Evolutionary conservation across 2,113 vertebrate species (phyloP).

Genomic region (Cyanistes caeruleus): DNA sequence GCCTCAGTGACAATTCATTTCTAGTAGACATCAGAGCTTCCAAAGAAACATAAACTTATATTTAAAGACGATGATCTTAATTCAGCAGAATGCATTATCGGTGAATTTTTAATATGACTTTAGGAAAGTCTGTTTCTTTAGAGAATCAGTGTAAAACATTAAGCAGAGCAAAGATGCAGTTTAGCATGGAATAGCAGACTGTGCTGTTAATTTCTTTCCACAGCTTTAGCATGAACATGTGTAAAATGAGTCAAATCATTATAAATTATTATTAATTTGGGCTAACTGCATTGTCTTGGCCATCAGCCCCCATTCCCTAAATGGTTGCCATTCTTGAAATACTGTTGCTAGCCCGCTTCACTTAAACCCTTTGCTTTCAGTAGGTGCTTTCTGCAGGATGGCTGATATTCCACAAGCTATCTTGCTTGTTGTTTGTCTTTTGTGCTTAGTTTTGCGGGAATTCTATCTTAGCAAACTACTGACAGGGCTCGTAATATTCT

Average conservation of each 20-base stretch:
- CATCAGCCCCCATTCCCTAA: background rate
- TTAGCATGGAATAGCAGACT: background rate
- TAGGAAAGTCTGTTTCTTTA: background rate
- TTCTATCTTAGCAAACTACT: background rate
- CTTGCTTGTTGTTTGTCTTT: background rate
- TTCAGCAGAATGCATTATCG: background rate
- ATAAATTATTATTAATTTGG: background rate
- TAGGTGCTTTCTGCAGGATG: background rate
- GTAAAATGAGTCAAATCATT: background rate
- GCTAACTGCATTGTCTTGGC: background rate
- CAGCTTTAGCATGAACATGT: fast-evolving
- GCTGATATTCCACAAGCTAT: background rate
- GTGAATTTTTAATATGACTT: background rate
- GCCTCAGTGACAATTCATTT: no score
- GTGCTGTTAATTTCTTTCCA: background rate
- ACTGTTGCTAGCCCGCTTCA: background rate
- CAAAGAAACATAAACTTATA: background rate
- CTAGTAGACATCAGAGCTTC: background rate
- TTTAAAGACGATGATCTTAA: background rate
- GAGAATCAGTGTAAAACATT: background rate
- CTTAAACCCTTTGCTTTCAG: background rate
- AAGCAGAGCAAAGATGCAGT: background rate
- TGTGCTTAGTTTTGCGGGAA: fast-evolving
- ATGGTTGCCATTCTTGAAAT: background rate
- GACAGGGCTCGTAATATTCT: background rate